Conservation (phyloP, 2,888 invertebrate genomes). For the Caradrina kadenii region DNA sequence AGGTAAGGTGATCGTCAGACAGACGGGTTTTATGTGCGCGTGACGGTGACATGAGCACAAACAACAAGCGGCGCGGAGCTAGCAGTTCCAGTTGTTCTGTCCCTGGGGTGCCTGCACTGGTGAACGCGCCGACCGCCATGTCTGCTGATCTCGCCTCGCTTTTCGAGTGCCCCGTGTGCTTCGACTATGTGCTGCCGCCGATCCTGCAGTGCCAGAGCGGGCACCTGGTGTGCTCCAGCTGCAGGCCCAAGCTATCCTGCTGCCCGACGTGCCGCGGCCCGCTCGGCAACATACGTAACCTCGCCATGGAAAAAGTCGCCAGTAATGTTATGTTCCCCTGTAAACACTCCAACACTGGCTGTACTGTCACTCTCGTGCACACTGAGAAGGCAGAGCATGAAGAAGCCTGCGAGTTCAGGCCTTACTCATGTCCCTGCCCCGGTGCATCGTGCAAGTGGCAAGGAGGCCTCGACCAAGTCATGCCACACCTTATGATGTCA, state of each 20-base stretch:
- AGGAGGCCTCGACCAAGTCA: conserved; percentile 99
- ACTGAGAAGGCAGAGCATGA: conserved; percentile 99
- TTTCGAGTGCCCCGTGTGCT: conserved; percentile 99
- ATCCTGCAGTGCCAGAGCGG: conserved; percentile 99
- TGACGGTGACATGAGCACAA: conserved; percentile 91
- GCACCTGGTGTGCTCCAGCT: conserved; percentile 99
- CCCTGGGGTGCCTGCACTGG: conserved; percentile 88
- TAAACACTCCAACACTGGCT: conserved; percentile 99
- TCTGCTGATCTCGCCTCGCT: conserved; percentile 97
- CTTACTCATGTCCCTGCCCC: conserved; percentile 99
- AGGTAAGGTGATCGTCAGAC: conserved; percentile 77
- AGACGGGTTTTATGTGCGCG: conserved; percentile 83
- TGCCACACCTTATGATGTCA: conserved; percentile 99
- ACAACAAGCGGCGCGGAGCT: conserved; percentile 89
- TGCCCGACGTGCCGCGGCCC: conserved; percentile 99
- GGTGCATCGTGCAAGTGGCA: conserved; percentile 99
- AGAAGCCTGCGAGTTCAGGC: conserved; percentile 99
- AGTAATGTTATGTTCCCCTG: conserved; percentile 99
- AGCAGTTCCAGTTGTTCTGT: conserved; percentile 90
- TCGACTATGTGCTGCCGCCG: conserved; percentile 99
- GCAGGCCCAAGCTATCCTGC: conserved; percentile 98
- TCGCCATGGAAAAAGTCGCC: conserved; percentile 99
- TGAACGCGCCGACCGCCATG: conserved; percentile 92
- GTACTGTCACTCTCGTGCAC: conserved; percentile 97
- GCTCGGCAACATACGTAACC: conserved; percentile 98